Conservation (phyloP, 2,113 vertebrate species). For the Cinclus mexicanus region DNA sequence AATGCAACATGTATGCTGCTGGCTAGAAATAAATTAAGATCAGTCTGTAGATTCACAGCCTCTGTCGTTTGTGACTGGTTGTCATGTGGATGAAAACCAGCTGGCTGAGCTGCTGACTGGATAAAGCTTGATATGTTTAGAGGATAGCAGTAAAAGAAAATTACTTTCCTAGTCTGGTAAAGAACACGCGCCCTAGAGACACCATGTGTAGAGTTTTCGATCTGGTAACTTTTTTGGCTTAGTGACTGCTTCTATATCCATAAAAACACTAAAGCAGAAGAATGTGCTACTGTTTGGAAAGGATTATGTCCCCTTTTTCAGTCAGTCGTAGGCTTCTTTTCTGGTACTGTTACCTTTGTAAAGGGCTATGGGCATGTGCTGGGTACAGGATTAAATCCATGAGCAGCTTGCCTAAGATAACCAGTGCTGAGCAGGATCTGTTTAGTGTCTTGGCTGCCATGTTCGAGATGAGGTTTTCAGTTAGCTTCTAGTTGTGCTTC, state of each 20-base stretch:
- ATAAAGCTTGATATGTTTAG: neutral
- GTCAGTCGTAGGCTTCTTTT: neutral
- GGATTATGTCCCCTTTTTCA: neutral
- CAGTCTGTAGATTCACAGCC: neutral
- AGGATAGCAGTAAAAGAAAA: neutral
- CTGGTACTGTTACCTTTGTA: neutral
- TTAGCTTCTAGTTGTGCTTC: neutral
- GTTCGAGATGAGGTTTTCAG: neutral
- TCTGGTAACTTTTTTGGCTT: neutral
- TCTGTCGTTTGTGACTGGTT: neutral
- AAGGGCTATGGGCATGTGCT: neutral
- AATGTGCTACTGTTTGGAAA: neutral
- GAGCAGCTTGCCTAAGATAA: neutral
- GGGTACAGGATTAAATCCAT: neutral
- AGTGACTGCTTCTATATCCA: neutral
- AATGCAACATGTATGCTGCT: neutral
- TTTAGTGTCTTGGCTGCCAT: rapidly evolving
- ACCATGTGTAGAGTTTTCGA: neutral
- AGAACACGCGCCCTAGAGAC: neutral
- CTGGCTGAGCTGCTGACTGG: neutral
- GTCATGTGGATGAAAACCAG: neutral
- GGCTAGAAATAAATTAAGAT: neutral
- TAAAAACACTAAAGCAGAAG: neutral
- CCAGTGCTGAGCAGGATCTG: neutral
- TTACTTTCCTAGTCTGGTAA: neutral